These are phyloP conservation scores for Lethrus apterus DNA, from an alignment of 1,140 invertebrate species.

Conservation along the genomic window DNA sequence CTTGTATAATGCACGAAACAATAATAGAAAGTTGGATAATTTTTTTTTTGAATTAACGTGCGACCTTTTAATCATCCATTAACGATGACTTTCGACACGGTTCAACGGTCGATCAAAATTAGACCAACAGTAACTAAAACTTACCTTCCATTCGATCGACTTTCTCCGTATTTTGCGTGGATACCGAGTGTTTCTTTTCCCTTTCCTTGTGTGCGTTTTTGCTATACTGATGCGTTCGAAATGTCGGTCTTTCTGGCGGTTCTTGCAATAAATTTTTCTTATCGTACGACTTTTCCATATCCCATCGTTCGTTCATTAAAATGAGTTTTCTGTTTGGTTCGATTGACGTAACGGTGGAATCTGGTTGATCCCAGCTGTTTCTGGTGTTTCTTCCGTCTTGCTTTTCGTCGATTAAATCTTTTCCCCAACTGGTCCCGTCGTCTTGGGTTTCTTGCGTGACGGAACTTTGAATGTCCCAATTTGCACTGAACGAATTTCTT, in stretches of 20 bases:
- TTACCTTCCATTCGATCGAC: slow-evolving; percentile 63
- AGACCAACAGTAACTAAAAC: no score
- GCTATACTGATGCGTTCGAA: slow-evolving; percentile 53
- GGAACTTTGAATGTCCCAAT: slow-evolving; percentile 56
- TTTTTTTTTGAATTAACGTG: no score
- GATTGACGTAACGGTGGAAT: slow-evolving; percentile 42
- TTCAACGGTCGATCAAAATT: no score
- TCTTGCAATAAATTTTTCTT: slow-evolving; percentile 37
- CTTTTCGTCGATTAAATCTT: slow-evolving; percentile 38
- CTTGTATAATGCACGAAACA: no score
- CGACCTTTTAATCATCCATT: no score
- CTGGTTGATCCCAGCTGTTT: slow-evolving; percentile 43
- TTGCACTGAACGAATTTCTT: slow-evolving; percentile 56
- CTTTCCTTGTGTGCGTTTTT: slow-evolving; percentile 52
- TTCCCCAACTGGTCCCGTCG: slow-evolving; percentile 44
- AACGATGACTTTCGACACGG: no score
- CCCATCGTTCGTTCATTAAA: slow-evolving; percentile 44
- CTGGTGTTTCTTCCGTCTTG: slow-evolving; percentile 23
- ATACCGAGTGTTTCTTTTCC: slow-evolving; percentile 66
- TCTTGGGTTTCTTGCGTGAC: slow-evolving; percentile 43
- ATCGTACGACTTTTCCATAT: slow-evolving; percentile 38
- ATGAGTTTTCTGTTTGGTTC: slow-evolving; percentile 41
- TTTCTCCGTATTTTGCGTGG: slow-evolving; percentile 64
- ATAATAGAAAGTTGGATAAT: no score
- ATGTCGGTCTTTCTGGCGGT: slow-evolving; percentile 48